phyloP scores from a whole-genome alignment of 2,888 invertebrate genomes.

The Mantis religiosa region DNA sequence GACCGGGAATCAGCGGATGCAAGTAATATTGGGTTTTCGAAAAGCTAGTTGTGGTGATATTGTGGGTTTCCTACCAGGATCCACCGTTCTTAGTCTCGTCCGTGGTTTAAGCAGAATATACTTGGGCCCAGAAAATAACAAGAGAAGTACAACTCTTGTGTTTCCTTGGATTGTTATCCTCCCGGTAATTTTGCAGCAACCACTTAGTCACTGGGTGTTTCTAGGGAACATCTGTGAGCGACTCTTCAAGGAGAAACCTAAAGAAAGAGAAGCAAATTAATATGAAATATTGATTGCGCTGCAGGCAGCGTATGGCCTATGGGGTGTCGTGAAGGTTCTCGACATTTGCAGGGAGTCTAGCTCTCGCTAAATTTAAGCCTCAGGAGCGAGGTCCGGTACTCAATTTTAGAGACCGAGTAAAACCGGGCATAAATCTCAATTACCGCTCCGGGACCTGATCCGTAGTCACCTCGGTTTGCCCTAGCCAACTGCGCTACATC shows the following conservation, averaged over 20 bases:
- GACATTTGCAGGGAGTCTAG: background rate
- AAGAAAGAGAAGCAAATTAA: background rate
- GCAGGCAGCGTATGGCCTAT: background rate
- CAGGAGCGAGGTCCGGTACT: background rate
- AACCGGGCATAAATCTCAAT: background rate
- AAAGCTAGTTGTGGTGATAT: no score
- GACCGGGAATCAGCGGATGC: no score
- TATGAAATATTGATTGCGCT: background rate
- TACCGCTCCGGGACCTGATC: background rate
- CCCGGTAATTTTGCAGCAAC: background rate
- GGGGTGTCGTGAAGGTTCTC: background rate
- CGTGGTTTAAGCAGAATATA: no score
- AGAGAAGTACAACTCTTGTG: no score
- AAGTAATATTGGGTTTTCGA: no score
- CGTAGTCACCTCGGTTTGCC: background rate
- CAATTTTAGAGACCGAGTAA: background rate
- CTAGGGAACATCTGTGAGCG: background rate
- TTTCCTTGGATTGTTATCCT: no score
- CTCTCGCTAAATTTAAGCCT: background rate
- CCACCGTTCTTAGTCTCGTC: no score
- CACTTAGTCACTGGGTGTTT: background rate
- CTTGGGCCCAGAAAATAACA: no score
- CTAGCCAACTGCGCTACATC: background rate
- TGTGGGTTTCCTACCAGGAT: no score
- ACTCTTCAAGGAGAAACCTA: background rate